Evolutionary conservation across 37 sponge, comb jelly and placozoan species (phyloP).

Genomic region (Corticium candelabrum): DNA sequence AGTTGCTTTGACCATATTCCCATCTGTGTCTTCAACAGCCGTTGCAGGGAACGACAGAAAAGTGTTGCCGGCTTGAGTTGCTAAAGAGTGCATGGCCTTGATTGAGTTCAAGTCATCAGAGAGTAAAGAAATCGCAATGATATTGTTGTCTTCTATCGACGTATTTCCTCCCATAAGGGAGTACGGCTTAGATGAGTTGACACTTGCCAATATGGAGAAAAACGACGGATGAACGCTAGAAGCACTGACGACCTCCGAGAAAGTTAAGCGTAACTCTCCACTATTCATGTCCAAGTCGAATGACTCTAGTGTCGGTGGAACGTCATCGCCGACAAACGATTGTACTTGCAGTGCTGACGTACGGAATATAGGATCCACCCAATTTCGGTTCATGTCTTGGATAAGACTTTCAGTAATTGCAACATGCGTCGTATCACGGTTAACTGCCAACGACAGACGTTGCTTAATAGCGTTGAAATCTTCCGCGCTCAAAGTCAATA

Average conservation of each 20-base stretch:
- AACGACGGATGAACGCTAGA: background rate
- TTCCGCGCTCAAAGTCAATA: conserved; percentile 20
- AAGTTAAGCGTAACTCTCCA: conserved; percentile 46
- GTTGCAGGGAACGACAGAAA: background rate
- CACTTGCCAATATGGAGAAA: background rate
- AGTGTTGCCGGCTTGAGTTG: background rate
- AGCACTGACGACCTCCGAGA: conserved; percentile 70
- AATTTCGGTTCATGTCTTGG: conserved; percentile 52
- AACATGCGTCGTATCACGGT: conserved; percentile 43
- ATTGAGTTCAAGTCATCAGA: background rate
- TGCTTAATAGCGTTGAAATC: conserved; percentile 69
- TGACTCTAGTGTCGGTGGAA: conserved; percentile 24
- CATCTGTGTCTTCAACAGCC: background rate
- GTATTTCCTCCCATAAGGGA: background rate
- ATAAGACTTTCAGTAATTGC: conserved; percentile 25
- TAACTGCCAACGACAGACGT: conserved; percentile 49
- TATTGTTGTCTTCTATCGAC: background rate
- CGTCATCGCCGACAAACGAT: conserved; percentile 39
- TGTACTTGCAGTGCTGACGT: conserved; percentile 16
- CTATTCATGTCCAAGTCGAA: conserved; percentile 57
- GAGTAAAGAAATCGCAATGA: background rate
- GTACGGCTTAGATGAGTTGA: background rate
- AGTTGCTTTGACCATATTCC: conserved; percentile 6
- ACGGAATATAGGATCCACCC: conserved; percentile 13
- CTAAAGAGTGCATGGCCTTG: background rate